Percentiles rank a stretch among this genome's conserved stretches.
phyloP scores from a whole-genome alignment of 1,140 invertebrate species.

The Pseudachorutes palmiensis region DNA sequence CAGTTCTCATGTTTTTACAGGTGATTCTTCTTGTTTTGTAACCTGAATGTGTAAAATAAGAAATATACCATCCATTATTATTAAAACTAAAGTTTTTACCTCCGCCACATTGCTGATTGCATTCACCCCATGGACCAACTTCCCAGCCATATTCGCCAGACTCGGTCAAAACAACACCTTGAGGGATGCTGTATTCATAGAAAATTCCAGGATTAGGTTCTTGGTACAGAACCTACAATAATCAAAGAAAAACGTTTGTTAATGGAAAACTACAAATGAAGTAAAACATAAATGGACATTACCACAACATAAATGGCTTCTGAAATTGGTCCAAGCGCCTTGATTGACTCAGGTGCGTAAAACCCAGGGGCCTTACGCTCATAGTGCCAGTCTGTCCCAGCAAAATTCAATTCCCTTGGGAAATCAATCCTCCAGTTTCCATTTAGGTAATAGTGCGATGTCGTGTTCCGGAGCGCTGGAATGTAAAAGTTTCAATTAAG shows the following conservation, averaged over 20 bases:
- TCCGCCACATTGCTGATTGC: conserved; percentile 75
- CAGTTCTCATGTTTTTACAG: conserved; percentile 22
- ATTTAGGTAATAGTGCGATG: conserved; percentile 81
- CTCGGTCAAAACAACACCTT: conserved; percentile 53
- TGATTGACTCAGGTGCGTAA: conserved; percentile 70
- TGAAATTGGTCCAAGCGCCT: conserved; percentile 71
- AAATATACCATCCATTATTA: not conserved
- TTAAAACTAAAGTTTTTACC: conserved; percentile 51
- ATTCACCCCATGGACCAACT: conserved; percentile 66
- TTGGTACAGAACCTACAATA: conserved; percentile 70
- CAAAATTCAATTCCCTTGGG: conserved; percentile 65
- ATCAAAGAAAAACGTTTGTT: too few relatives aligned
- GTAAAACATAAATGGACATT: conserved; percentile 46
- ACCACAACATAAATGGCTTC: conserved; percentile 81
- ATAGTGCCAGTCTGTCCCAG: conserved; percentile 79
- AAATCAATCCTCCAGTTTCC: conserved; percentile 89
- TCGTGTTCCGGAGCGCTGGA: conserved; percentile 69
- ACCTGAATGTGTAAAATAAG: conserved; percentile 7
- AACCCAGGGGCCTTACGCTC: conserved; percentile 69
- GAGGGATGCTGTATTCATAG: conserved; percentile 86
- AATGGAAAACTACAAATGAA: not conserved
- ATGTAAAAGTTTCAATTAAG: conserved; percentile 24
- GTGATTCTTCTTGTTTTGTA: conserved; percentile 4
- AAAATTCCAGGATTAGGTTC: conserved; percentile 73
- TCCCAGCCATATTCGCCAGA: conserved; percentile 68